Evolutionary conservation across 1,140 invertebrate species (phyloP).

Genomic region (Neuroterus valhalla): DNA sequence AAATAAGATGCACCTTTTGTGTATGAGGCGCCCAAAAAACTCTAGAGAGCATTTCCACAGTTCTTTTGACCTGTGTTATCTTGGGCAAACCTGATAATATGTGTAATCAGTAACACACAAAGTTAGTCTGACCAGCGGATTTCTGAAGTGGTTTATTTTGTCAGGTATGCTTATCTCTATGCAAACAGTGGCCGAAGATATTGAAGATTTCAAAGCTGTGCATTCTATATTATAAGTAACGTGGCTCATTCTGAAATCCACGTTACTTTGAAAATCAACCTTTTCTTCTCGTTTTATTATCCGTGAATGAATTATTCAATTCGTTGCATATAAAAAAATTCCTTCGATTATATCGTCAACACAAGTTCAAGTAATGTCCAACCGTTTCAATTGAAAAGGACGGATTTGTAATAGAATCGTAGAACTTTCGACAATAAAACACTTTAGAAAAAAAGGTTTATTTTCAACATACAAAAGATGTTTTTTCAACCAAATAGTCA

Average conservation of each 20-base stretch:
- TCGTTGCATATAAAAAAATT: no score
- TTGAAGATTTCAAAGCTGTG: conserved; percentile 59
- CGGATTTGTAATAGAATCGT: no score
- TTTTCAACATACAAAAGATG: no score
- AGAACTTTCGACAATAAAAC: no score
- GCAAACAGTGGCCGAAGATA: conserved; percentile 69
- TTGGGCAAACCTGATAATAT: conserved; percentile 60
- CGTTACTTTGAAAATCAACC: not conserved
- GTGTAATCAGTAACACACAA: conserved; percentile 64
- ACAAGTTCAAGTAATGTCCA: no score
- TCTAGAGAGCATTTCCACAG: conserved; percentile 38
- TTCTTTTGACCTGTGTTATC: conserved; percentile 52
- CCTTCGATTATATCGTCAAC: no score
- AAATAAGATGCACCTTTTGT: conserved; percentile 47
- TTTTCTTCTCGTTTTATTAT: not conserved
- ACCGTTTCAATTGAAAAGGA: no score
- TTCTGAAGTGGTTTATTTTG: conserved; percentile 73
- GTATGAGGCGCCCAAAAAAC: conserved; percentile 29
- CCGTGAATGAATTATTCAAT: no score
- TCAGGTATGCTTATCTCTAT: conserved; percentile 64
- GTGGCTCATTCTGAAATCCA: not conserved
- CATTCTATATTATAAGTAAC: conserved; percentile 30
- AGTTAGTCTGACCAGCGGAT: conserved; percentile 60
- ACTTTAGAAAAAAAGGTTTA: no score
- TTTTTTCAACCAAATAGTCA: no score